phyloP scores from a whole-genome alignment of 2,113 vertebrate species.

The Thalassoma bifasciatum region DNA sequence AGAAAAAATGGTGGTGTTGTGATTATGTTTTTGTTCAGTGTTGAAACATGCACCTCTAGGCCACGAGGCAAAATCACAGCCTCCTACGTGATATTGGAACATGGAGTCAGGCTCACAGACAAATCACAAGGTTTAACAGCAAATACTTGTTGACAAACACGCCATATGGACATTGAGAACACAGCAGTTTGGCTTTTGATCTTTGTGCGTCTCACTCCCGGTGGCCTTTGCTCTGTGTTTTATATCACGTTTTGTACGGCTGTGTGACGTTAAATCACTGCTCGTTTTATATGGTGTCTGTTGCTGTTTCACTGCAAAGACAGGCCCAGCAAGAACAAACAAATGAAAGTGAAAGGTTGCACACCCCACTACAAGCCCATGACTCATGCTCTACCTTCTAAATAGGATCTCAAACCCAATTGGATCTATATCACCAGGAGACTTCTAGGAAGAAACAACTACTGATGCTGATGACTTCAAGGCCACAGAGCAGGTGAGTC shows the following conservation, averaged over 20 bases:
- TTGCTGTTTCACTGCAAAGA: not conserved
- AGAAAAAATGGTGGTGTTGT: too few species aligned
- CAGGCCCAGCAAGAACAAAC: not conserved
- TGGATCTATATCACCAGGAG: conserved; percentile 12
- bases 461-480: not conserved
- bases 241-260: not conserved
- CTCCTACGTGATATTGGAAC: too few species aligned
- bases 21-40: too few species aligned
- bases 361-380: not conserved
- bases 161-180: not conserved
- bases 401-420: not conserved
- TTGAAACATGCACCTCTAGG: not conserved
- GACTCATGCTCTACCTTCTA: conserved; percentile 9
- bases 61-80: not conserved
- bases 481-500: not conserved
- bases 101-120: not conserved
- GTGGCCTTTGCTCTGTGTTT: not conserved
- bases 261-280: not conserved
- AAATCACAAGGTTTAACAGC: not conserved
- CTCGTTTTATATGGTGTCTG: too few species aligned
- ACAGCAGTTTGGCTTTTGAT: not conserved
- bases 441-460: not conserved
- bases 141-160: not conserved
- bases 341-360: not conserved
- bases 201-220: too few species aligned